phyloP scores from a whole-genome alignment of 2,797 vertebrate genomes.

The Hypotaenidia philippensis region DNA sequence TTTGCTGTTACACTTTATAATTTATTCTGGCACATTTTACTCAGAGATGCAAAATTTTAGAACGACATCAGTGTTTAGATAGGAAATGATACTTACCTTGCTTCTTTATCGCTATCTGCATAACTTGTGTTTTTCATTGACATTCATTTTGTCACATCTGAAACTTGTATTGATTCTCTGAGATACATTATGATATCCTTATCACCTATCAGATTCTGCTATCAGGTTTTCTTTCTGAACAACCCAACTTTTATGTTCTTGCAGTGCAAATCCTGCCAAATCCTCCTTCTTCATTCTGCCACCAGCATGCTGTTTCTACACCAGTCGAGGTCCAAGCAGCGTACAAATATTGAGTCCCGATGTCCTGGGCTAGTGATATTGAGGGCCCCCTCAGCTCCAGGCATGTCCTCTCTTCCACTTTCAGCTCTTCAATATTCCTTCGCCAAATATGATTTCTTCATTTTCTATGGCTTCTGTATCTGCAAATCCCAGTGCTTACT shows the following conservation, averaged over 20 bases:
- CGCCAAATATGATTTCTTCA: neutral
- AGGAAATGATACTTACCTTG: slow-evolving; percentile 37
- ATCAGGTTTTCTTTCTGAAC: neutral
- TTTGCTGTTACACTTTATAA: neutral
- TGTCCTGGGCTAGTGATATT: neutral
- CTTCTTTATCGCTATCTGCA: neutral
- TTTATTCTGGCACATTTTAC: neutral
- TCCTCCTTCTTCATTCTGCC: neutral
- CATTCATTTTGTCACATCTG: slow-evolving; percentile 5
- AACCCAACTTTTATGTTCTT: neutral
- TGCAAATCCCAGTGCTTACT: slow-evolving; percentile 12
- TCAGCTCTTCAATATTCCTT: neutral
- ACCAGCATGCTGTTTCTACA: neutral
- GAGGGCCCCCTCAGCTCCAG: neutral
- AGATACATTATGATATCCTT: neutral
- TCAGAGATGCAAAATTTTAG: neutral
- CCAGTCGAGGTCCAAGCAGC: neutral
- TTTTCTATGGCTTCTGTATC: slow-evolving; percentile 5
- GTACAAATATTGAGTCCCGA: neutral
- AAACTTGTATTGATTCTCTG: neutral
- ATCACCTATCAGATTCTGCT: neutral
- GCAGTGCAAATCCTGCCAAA: neutral
- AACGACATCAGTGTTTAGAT: neutral
- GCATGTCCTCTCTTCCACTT: neutral
- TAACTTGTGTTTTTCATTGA: neutral